Conservation (phyloP, 2,888 invertebrate genomes). For the Corythucha ciliata region DNA sequence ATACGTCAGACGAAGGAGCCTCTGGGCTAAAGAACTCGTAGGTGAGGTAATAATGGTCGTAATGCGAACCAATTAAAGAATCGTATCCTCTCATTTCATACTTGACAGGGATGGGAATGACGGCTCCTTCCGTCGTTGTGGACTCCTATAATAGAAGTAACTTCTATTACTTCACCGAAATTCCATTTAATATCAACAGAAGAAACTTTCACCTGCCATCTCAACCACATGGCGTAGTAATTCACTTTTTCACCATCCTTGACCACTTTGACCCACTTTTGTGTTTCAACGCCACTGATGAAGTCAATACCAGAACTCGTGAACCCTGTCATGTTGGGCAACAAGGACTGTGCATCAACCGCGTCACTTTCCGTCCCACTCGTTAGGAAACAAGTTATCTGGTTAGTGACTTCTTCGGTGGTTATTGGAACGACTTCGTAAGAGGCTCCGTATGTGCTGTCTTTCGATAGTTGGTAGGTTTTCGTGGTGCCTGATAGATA, state of each 20-base stretch:
- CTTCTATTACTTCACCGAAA: too few relatives aligned
- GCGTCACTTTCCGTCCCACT: slow-evolving; percentile 58
- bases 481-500: slow-evolving; percentile 60
- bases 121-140: too few relatives aligned
- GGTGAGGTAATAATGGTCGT: slow-evolving; percentile 84
- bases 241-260: background rate
- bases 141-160: too few relatives aligned
- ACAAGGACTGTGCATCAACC: slow-evolving; percentile 62
- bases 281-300: slow-evolving; percentile 54
- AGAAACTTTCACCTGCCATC: too few relatives aligned
- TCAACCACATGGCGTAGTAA: slow-evolving; percentile 48
- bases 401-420: slow-evolving; percentile 60
- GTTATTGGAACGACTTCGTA: slow-evolving; percentile 80
- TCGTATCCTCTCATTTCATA: slow-evolving; percentile 95
- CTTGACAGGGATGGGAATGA: slow-evolving; percentile 64
- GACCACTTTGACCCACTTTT: background rate
- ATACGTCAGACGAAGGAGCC: slow-evolving; percentile 58
- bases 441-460: slow-evolving; percentile 52
- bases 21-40: slow-evolving; percentile 58
- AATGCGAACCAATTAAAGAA: slow-evolving; percentile 85
- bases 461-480: slow-evolving; percentile 66
- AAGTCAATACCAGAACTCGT: slow-evolving; percentile 55
- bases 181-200: too few relatives aligned
- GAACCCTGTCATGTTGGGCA: slow-evolving; percentile 74
- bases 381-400: slow-evolving; percentile 69